phyloP scores from a whole-genome alignment of 2,113 vertebrate genomes.

The Potamarius usumacintae region DNA sequence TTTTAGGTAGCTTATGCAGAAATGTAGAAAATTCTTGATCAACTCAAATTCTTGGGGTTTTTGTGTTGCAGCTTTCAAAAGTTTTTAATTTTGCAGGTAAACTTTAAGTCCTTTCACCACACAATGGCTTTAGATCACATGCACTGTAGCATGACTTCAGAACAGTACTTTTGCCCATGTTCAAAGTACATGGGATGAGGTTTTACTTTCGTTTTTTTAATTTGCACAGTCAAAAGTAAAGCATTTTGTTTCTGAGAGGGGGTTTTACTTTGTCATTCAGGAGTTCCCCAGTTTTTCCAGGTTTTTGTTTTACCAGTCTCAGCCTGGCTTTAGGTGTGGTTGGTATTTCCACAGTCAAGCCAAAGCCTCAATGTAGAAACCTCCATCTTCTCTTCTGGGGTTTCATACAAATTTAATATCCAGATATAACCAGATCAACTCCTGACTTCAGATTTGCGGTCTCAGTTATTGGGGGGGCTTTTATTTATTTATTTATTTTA shows the following conservation, averaged over 20 bases:
- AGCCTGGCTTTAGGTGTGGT: not conserved
- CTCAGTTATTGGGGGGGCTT: too few relatives aligned
- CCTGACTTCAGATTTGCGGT: not conserved
- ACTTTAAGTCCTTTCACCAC: not conserved
- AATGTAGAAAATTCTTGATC: not conserved
- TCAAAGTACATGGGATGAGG: too few relatives aligned
- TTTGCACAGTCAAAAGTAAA: not conserved
- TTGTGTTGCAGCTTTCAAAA: not conserved
- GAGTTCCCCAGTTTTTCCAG: slow-evolving; percentile 23
- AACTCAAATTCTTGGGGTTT: not conserved
- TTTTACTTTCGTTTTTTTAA: not conserved
- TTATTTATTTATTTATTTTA: too few relatives aligned
- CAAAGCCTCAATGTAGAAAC: not conserved
- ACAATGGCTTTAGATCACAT: not conserved
- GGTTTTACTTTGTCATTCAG: not conserved
- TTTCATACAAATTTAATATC: not conserved
- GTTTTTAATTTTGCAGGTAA: not conserved
- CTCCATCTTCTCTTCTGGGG: too few relatives aligned
- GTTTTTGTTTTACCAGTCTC: not conserved
- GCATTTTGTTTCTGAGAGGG: not conserved
- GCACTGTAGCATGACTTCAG: not conserved
- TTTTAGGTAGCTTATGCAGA: too few relatives aligned
- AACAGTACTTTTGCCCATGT: not conserved
- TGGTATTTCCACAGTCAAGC: not conserved
- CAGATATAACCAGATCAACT: not conserved